These are phyloP conservation scores for Kryptolebias ocellatus DNA, from an alignment of 2,797 vertebrate species.

Conservation along the genomic window DNA sequence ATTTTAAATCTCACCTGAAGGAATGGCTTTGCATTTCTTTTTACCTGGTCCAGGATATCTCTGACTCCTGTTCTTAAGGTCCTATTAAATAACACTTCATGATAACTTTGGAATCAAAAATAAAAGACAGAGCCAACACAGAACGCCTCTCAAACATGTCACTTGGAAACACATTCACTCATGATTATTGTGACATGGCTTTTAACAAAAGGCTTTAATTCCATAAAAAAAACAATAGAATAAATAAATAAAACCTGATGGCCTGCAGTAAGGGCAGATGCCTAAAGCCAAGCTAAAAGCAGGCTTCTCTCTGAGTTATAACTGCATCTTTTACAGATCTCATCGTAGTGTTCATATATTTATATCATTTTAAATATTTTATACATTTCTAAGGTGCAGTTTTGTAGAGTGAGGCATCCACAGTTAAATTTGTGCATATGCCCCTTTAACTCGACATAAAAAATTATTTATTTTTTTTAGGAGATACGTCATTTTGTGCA, in stretches of 20 bases:
- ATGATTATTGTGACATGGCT: constrained; percentile 46
- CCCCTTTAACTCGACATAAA: neutral
- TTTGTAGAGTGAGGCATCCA: constrained; percentile 4
- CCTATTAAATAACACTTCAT: constrained; percentile 35
- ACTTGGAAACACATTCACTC: constrained; percentile 45
- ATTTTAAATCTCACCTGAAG: constrained; percentile 40
- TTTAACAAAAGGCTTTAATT: constrained; percentile 37
- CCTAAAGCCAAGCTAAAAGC: constrained; percentile 32
- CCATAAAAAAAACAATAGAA: constrained; percentile 21
- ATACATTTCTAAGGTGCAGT: constrained; percentile 18
- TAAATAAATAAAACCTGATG: neutral
- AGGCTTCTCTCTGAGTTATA: constrained; percentile 5
- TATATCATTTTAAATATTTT: neutral
- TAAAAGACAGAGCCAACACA: constrained; percentile 21
- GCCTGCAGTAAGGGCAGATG: constrained; percentile 11
- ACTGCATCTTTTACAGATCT: constrained; percentile 18
- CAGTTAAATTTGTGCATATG: constrained; percentile 6
- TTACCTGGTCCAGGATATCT: constrained; percentile 15
- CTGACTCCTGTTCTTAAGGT: constrained; percentile 11
- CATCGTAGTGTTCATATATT: neutral
- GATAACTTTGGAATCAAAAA: constrained; percentile 13
- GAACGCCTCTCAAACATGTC: constrained; percentile 11
- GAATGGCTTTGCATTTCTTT: constrained; percentile 19
- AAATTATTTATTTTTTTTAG: neutral
- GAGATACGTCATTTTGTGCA: constrained; percentile 43